Base-by-base conservation (phyloP, 2,888 invertebrate species). In the Dynastes tityus region DNA sequence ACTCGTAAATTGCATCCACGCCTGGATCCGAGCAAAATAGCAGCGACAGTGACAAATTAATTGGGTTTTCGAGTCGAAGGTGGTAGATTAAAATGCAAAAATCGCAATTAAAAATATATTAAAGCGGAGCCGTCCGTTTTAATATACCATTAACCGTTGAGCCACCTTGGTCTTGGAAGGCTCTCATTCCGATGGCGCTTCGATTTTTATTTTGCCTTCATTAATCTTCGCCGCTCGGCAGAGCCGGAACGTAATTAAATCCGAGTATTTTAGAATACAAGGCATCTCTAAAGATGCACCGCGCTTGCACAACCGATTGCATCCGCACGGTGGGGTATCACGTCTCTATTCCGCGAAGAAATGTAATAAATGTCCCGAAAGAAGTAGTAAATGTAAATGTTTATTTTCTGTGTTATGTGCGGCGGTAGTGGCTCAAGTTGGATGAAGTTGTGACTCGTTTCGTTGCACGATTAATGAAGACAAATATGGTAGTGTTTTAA, bases 21-120 rank as follows among this genome's bases (percentile, higher is more conserved):
- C 68, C 32, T 49, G 27, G n/a, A 70, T 22, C 32, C 16, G 53
- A 32, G 16, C n/a, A 71, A 71, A 71, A 71, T 22, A 58, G 71
- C 55, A 71, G 22, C 27, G 71, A 71, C 71, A 71, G 55, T 71
- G 71, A 71, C 71, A 71, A 71, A 53, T 70, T 70, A 70, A 70
- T 70, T 70, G 70, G 53, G 70, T 70, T 70, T 70, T 53, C 67
- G 3, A 68, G 27, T 45, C 49, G 40, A 27, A 27, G 70, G 58
- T 27, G 71, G 16, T n/a, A 71, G 71, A 71, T 71, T 71, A 71
- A 71, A 71, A 71, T 71, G 71, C 71, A 71, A 71, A 71, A 71
- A 71, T 71, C 71, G 71, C 71, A 71, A 71, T 71, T 71, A 71
- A 71, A 71, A 71, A 71, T 71, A 22, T 71, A 71, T 71, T 71